Base-by-base conservation (phyloP, 2,797 vertebrate genomes). In the Serranus cabrilla region DNA sequence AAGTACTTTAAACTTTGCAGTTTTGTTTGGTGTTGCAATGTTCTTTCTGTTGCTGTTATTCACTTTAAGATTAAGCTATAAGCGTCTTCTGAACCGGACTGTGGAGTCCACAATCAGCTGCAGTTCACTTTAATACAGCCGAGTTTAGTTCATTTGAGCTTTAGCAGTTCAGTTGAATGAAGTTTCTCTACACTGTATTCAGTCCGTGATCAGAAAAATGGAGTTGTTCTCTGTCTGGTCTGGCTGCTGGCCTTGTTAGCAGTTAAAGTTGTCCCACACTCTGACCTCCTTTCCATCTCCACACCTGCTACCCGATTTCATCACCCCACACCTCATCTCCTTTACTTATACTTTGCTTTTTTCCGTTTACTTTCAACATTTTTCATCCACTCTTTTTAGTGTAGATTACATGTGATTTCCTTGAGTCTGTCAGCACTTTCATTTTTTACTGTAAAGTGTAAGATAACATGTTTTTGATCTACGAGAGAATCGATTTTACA, bases 1-100 rank as follows among this genome's bases (percentile, higher is more conserved):
- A 77, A 64, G 23, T 58, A 64, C 63, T 75, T 70, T 47, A 46
- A 81, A 77, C 50, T 54, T 57, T 47, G 45, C 10, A 12, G 45
- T 66, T 68, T 49, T 62, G 40, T 67, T 49, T 56, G 0, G 23
- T 52, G 57, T 49, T 70, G 18, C 34, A 16, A 18, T 21, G 20
- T 54, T 65, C 23, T 8, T 23, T 68, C 46, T 37, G 50, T 67
- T 39, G 10, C 20, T 34, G 31, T 11, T 52, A 20, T 7, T 62
- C 31, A 45, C 50, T 57, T 47, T 55, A 40, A 21, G 47, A 43
- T 55, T 13, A 47, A 39, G n/a, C 39, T 56, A 12, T 37, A 5
- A 57, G 45, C 18, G 21, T 65, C 21, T 40, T 54, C 45, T 54
- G 14, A 11, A 62, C 39, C 50, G 16, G 49, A 27, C 46, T 16